These are phyloP conservation scores for Oscheius sp. DNA, from an alignment of 2,888 invertebrate species.

Conservation along the genomic window DNA sequence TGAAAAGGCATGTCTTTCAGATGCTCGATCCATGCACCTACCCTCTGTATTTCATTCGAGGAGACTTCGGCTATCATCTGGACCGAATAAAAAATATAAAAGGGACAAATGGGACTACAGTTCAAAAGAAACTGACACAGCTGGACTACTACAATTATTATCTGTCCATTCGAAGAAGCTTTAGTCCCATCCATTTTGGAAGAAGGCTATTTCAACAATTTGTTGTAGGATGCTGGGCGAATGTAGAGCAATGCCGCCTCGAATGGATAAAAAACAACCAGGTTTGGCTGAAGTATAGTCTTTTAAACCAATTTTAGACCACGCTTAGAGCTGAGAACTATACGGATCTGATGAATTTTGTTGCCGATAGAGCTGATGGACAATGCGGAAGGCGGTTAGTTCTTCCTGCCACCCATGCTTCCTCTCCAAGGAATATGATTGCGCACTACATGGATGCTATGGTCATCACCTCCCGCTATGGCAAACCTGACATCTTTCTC, in stretches of 20 bases:
- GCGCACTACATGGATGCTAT: slow-evolving; percentile 63
- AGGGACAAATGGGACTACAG: too few relatives aligned
- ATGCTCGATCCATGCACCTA: slow-evolving; percentile 71
- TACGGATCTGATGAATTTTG: neutral
- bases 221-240: slow-evolving; percentile 70
- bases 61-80: slow-evolving; percentile 48
- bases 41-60: slow-evolving; percentile 69
- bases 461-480: slow-evolving; percentile 55
- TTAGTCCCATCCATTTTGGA: slow-evolving; percentile 60
- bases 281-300: too few relatives aligned
- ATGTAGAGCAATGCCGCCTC: slow-evolving; percentile 70
- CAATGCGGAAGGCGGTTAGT: slow-evolving; percentile 47
- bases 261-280: too few relatives aligned
- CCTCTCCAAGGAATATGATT: slow-evolving; percentile 70
- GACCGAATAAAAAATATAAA: slow-evolving; percentile 6
- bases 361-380: slow-evolving; percentile 10
- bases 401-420: slow-evolving; percentile 62
- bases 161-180: slow-evolving; percentile 38
- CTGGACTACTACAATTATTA: slow-evolving; percentile 52
- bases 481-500: slow-evolving; percentile 63
- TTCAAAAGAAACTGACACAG: slow-evolving; percentile 45
- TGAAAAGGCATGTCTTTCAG: too few relatives aligned
- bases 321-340: neutral
- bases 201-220: slow-evolving; percentile 68
- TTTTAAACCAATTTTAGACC: too few relatives aligned